Evolutionary conservation across 2,113 vertebrate species (phyloP).

Genomic region (Lagenorhynchus albirostris): DNA sequence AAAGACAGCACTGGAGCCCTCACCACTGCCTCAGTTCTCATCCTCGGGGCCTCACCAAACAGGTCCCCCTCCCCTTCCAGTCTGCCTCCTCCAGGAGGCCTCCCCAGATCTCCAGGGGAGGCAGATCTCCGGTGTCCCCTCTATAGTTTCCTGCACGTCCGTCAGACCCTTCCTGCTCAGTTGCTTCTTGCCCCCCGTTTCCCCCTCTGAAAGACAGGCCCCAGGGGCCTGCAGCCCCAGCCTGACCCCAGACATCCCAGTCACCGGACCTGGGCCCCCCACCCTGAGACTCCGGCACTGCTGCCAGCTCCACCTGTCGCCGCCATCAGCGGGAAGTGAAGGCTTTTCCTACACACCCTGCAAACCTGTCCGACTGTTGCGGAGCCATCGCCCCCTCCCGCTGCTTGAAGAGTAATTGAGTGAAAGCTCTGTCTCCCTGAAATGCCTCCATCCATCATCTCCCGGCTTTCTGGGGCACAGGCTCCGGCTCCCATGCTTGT

Average conservation of each 20-base stretch:
- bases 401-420: conserved; percentile 72
- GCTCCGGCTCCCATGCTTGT: background rate
- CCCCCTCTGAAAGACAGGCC: background rate
- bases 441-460: conserved; percentile 68
- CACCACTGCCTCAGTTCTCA: accelerated
- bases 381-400: conserved; percentile 68
- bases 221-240: background rate
- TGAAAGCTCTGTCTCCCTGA: conserved; percentile 76
- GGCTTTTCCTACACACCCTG: conserved; percentile 69
- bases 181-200: background rate
- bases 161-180: background rate
- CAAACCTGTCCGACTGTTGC: conserved; percentile 76
- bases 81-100: conserved; percentile 4
- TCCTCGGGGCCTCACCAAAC: background rate
- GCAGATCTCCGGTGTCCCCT: background rate
- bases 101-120: background rate
- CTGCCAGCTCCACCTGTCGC: conserved; percentile 58
- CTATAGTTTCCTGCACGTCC: background rate
- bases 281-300: background rate
- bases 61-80: background rate
- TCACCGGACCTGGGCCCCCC: background rate
- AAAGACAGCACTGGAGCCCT: background rate
- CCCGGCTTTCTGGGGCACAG: background rate
- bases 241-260: accelerated
- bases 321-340: conserved; percentile 57